These are phyloP conservation scores for Enteromius afrohamiltoni DNA, from an alignment of 2,797 vertebrate genomes.

Conservation along the genomic window DNA sequence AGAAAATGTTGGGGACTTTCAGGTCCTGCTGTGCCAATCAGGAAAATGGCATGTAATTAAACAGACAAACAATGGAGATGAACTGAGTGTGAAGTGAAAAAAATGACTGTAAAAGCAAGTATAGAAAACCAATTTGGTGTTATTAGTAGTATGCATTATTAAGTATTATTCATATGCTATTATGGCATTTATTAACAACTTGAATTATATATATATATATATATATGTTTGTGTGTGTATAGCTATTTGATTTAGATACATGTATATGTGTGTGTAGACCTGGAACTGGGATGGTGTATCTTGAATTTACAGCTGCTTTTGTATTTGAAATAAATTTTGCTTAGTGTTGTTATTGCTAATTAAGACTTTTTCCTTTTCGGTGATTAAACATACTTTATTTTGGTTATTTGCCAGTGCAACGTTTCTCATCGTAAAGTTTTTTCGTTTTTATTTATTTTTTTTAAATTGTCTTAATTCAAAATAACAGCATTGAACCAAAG, in stretches of 20 bases:
- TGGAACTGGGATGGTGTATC: too few species aligned
- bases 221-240: too few species aligned
- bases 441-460: neutral
- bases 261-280: too few species aligned
- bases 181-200: neutral
- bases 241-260: neutral
- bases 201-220: too few species aligned
- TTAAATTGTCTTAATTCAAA: neutral
- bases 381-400: neutral
- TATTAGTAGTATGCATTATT: neutral
- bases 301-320: too few species aligned
- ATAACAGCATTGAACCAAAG: neutral
- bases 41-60: slow-evolving; percentile 16
- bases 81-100: too few species aligned
- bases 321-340: too few species aligned
- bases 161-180: neutral
- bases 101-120: neutral
- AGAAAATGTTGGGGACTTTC: neutral
- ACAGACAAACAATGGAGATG: neutral
- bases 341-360: too few species aligned
- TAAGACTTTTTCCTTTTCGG: neutral
- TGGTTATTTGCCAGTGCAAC: neutral
- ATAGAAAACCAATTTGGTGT: neutral
- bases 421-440: neutral
- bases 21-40: slow-evolving; percentile 21